A percentile compares a stretch with the other conserved stretches of the same genome.
These are phyloP conservation scores for Acanthosepion lycidas DNA, from an alignment of 2,888 invertebrate genomes.

Conservation along the genomic window DNA sequence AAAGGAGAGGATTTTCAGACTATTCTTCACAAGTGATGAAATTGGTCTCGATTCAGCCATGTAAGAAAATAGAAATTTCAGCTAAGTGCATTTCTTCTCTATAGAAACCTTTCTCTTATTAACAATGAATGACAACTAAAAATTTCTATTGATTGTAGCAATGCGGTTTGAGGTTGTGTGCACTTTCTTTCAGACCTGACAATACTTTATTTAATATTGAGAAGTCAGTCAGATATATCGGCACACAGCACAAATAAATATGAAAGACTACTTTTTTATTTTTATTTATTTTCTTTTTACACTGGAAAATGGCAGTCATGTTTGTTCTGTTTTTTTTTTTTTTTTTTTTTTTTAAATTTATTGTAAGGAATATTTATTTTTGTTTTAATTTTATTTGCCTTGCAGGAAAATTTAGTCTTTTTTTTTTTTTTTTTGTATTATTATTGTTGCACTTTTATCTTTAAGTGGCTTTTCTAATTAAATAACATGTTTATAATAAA, in stretches of 20 bases:
- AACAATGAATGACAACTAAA: not conserved
- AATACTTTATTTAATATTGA: not conserved
- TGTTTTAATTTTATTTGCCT: not conserved
- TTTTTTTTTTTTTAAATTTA: not conserved
- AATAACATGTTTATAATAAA: not conserved
- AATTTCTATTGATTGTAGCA: not conserved
- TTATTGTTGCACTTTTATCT: not conserved
- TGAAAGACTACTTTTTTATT: not conserved
- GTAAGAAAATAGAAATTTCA: no score
- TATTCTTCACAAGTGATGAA: no score
- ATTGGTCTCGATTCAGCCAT: no score
- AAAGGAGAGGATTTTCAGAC: no score
- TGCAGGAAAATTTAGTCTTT: not conserved
- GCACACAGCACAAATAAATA: not conserved
- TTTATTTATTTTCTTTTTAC: no score
- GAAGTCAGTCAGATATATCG: not conserved
- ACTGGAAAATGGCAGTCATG: not conserved
- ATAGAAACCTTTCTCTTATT: not conserved
- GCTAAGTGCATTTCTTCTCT: not conserved
- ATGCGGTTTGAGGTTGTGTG: not conserved
- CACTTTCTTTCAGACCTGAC: not conserved
- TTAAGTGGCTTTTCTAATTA: not conserved
- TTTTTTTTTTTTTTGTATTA: not conserved
- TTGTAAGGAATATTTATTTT: not conserved
- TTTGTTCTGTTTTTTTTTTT: not conserved